These are phyloP conservation scores for Anolis apletophallus DNA, from an alignment of 2,797 vertebrate genomes.

Conservation along the genomic window DNA sequence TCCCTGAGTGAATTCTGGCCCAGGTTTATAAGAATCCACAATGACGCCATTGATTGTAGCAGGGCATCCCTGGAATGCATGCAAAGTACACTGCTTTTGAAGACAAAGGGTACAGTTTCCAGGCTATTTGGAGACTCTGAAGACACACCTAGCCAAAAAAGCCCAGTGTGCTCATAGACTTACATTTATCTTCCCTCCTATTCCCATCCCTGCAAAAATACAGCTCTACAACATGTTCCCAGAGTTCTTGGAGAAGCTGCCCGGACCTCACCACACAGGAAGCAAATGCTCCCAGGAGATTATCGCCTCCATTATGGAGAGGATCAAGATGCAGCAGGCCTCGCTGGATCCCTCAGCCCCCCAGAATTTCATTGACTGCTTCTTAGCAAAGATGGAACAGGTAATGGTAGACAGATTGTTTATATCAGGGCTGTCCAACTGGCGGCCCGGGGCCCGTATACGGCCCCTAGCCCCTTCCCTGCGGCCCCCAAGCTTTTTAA, in stretches of 20 bases:
- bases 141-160: fast-evolving
- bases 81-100: background rate
- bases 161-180: background rate
- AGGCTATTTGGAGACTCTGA: too few species aligned
- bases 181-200: background rate
- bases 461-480: too few species aligned
- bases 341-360: slow-evolving; percentile 66
- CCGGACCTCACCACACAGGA: slow-evolving; percentile 63
- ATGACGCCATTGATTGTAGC: too few species aligned
- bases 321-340: slow-evolving; percentile 71
- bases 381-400: slow-evolving; percentile 68
- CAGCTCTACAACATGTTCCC: slow-evolving; percentile 30
- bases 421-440: too few species aligned
- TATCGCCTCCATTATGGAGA: slow-evolving; percentile 40
- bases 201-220: fast-evolving
- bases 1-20: too few species aligned
- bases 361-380: slow-evolving; percentile 79
- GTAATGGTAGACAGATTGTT: background rate
- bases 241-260: slow-evolving; percentile 57
- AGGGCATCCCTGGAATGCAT: background rate
- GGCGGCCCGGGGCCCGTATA: too few species aligned
- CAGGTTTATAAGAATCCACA: background rate
- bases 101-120: background rate
- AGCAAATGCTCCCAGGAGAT: slow-evolving; percentile 34
- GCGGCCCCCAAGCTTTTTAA: too few species aligned